Conservation (phyloP, 1,140 invertebrate species). For the Trachymyrmex cornetzi region DNA sequence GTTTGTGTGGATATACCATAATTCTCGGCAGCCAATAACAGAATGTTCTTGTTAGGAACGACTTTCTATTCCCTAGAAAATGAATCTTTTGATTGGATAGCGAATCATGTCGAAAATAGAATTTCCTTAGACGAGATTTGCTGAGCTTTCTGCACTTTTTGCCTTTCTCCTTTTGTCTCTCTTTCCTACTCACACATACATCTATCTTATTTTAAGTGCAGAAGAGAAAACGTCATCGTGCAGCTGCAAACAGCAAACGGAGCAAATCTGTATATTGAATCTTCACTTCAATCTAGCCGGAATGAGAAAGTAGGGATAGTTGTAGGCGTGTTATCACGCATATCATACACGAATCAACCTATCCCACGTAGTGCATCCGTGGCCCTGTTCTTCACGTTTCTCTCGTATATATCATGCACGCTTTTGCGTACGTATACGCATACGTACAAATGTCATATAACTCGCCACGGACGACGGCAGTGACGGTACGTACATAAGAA, state of each 20-base stretch:
- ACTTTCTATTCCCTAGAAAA: not conserved
- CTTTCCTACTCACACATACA: no score
- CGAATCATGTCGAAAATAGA: not conserved
- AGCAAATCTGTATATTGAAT: not conserved
- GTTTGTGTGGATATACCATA: no score
- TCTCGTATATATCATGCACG: not conserved
- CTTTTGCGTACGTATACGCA: not conserved
- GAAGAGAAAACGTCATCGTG: not conserved
- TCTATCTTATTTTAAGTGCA: not conserved
- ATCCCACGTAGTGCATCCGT: slow-evolving; percentile 12
- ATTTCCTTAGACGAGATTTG: not conserved
- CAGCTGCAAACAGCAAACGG: not conserved
- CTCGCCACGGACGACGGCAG: not conserved
- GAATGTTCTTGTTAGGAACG: not conserved
- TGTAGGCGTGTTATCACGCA: not conserved
- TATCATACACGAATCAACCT: slow-evolving; percentile 39
- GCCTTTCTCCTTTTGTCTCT: not conserved
- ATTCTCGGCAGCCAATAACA: not conserved
- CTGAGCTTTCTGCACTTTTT: not conserved
- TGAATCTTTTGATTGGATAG: not conserved
- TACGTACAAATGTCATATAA: not conserved
- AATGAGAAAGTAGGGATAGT: not conserved
- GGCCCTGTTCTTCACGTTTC: slow-evolving; percentile 16
- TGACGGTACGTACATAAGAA: no score
- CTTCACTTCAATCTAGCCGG: not conserved